Evolutionary conservation across 2,113 vertebrate genomes (phyloP).

Genomic region (Oreochromis spilurus): DNA sequence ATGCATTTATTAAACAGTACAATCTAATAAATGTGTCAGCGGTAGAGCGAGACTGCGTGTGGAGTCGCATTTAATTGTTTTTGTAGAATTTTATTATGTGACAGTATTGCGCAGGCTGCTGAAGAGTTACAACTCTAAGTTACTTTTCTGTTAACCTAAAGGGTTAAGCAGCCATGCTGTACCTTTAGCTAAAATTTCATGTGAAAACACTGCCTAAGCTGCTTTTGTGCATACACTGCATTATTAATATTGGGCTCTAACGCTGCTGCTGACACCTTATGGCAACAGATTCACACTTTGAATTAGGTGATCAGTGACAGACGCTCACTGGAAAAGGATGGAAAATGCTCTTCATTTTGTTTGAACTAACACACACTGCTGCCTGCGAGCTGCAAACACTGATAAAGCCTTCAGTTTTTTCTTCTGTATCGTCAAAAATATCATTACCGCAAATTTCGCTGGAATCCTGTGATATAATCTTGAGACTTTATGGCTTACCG

Average conservation of each 20-base stretch:
- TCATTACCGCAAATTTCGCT: not conserved
- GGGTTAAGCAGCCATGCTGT: not conserved
- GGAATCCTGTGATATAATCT: not conserved
- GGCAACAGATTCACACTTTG: not conserved
- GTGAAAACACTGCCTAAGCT: not conserved
- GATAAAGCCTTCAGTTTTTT: not conserved
- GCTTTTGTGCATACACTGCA: not conserved
- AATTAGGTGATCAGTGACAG: not conserved
- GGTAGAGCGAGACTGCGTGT: not conserved
- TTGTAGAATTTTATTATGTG: not conserved
- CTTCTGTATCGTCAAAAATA: not conserved
- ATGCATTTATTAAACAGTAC: not conserved
- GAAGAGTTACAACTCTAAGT: not conserved
- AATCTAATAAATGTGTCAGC: not conserved
- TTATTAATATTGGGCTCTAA: not conserved
- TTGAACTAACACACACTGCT: not conserved
- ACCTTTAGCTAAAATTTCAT: not conserved
- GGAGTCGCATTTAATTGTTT: not conserved
- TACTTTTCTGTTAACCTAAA: not conserved
- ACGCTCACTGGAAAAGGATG: not conserved
- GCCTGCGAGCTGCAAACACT: not conserved
- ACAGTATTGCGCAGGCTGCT: not conserved
- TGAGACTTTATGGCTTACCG: not conserved
- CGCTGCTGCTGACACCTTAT: not conserved
- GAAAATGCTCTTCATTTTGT: not conserved